Base-by-base conservation (phyloP, 2,797 vertebrate species). In the Microctenopoma stevenorrisi region DNA sequence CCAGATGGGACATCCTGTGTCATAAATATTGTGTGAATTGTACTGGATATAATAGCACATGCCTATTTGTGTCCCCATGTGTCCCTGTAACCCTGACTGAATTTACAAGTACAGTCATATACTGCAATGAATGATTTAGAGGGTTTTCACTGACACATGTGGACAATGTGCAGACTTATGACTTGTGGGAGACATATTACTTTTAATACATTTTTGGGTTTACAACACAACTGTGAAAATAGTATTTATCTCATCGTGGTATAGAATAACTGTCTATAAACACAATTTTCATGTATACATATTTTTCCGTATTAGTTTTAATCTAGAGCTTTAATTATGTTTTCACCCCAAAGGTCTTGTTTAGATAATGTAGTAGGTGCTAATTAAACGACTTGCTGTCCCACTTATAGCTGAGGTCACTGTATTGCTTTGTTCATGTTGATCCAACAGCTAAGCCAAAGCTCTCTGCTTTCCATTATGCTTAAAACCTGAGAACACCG, bases 1-100 rank as follows among this genome's bases (percentile, higher is more conserved):
- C 87, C 91, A 92, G 89, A 90, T 93, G 91, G 88, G 85, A 86
- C 88, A 86, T 92, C 88, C 90, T 87, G 86, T 76, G 71, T 91
- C 83, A 89, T 92, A 91, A 91, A 93, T 92, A 89, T 79, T 78
- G 75, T 83, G 81, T 82, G 87, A 88, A 89, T 84, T 84, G 75
- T 70, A 58, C 62, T 81, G 76, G 70, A 74, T 74, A 77, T 79
- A 88, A 86, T 72, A 72, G 73, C 81, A 74, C 72, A 70, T 79
- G 79, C 71, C 76, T 73, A 74, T 81, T 79, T 84, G 18, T 18
- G 18, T 18, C 18, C 69, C 72, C 73, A 61, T 60, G 42, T 55
- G 54, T 64, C 67, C 30, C 38, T 49, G 68, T 71, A 84, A 88
- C 89, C 88, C 87, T 86, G 86, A 87, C 68, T 7, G 44, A 81